These are phyloP conservation scores for Drosophila sordidula DNA, from an alignment of 2,888 invertebrate genomes.

Conservation along the genomic window DNA sequence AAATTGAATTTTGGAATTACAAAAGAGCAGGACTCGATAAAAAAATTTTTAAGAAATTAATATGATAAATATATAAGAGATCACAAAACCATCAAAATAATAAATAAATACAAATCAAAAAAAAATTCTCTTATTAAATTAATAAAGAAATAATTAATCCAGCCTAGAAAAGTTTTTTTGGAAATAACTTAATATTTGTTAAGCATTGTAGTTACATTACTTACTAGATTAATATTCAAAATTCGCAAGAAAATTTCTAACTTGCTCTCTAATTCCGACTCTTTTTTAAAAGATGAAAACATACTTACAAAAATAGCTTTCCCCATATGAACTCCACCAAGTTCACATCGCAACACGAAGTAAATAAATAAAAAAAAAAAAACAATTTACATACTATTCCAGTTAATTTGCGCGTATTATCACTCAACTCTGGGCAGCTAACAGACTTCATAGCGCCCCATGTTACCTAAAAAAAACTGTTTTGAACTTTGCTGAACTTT, in stretches of 20 bases:
- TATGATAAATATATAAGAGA: too few species aligned
- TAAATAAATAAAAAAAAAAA: background rate
- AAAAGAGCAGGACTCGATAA: too few species aligned
- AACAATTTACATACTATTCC: conserved; percentile 34
- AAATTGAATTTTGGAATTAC: too few species aligned
- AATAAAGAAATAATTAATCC: too few species aligned
- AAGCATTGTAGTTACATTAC: too few species aligned
- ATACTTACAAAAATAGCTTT: conserved; percentile 5
- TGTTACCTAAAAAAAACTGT: conserved; percentile 22
- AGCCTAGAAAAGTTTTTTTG: too few species aligned
- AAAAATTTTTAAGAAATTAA: too few species aligned
- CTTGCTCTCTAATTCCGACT: background rate
- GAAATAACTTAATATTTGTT: too few species aligned
- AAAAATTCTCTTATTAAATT: too few species aligned
- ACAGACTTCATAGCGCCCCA: conserved; percentile 22
- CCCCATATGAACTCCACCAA: background rate
- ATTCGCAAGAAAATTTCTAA: background rate
- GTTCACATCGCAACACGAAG: conserved; percentile 24
- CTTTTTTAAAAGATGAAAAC: background rate
- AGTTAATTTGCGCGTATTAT: conserved; percentile 38
- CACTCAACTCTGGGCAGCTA: conserved; percentile 24
- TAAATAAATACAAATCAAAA: too few species aligned
- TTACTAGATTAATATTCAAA: background rate
- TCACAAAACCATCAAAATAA: too few species aligned
- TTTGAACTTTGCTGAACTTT: conserved; percentile 66